Evolutionary conservation across 2,888 invertebrate genomes (phyloP).

Genomic region (Colostygia pectinataria): DNA sequence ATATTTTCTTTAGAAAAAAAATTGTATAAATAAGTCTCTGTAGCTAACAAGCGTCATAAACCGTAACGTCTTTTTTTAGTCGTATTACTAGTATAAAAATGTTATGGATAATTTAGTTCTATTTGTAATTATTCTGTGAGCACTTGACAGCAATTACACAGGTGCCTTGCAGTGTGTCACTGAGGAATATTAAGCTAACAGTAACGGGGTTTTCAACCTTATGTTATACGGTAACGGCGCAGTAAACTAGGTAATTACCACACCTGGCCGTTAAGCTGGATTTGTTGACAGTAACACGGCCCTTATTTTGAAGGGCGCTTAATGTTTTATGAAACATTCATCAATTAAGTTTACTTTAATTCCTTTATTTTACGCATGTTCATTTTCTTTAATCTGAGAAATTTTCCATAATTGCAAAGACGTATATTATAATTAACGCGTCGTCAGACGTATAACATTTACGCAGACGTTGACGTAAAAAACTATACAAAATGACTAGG

Average conservation of each 20-base stretch:
- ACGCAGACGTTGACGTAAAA: too few species aligned
- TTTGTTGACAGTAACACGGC: slow-evolving; percentile 7
- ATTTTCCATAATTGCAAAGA: not conserved
- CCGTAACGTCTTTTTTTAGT: too few species aligned
- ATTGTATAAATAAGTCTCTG: too few species aligned
- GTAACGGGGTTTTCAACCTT: slow-evolving; percentile 4
- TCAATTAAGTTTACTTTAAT: slow-evolving; percentile 9
- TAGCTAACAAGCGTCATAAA: too few species aligned
- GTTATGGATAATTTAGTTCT: too few species aligned
- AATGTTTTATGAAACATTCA: slow-evolving; percentile 12
- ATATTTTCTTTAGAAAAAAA: too few species aligned
- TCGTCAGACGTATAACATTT: too few species aligned
- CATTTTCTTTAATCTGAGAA: not conserved
- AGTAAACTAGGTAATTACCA: slow-evolving; percentile 17
- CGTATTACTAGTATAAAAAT: too few species aligned
- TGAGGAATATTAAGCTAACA: not conserved
- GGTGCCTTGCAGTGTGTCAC: not conserved
- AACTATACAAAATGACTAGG: too few species aligned
- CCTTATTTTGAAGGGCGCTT: slow-evolving; percentile 3
- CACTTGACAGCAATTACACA: too few species aligned
- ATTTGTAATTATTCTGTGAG: too few species aligned
- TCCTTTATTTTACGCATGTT: not conserved
- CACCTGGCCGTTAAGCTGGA: slow-evolving; percentile 6
- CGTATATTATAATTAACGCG: too few species aligned
- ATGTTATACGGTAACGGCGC: slow-evolving; percentile 1